phyloP scores from a whole-genome alignment of 2,113 vertebrate species.

The Oryctolagus cuniculus region mOryCun1.1 NC_091434.1:37424501-37425000 shows the following conservation, averaged over 20 bases:
- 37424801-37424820: conserved; percentile 10
- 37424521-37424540: background rate
- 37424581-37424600: background rate
- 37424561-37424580: background rate
- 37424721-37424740: background rate
- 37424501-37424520: background rate
- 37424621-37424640: background rate
- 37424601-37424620: conserved; percentile 21
- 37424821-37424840: conserved; percentile 28
- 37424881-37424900: too few relatives aligned
- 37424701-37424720: background rate
- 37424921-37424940: too few relatives aligned
- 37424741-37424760: background rate
- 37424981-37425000: too few relatives aligned
- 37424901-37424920: too few relatives aligned
- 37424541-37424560: background rate
- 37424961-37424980: too few relatives aligned
- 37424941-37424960: too few relatives aligned
- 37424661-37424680: background rate
- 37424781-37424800: conserved; percentile 22
- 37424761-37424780: background rate
- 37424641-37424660: background rate
- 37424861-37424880: too few relatives aligned
- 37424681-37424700: background rate
- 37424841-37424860: conserved; percentile 13